Evolutionary conservation across 2,113 vertebrate species (phyloP).

Genomic region (Sakesphorus luctuosus): DNA sequence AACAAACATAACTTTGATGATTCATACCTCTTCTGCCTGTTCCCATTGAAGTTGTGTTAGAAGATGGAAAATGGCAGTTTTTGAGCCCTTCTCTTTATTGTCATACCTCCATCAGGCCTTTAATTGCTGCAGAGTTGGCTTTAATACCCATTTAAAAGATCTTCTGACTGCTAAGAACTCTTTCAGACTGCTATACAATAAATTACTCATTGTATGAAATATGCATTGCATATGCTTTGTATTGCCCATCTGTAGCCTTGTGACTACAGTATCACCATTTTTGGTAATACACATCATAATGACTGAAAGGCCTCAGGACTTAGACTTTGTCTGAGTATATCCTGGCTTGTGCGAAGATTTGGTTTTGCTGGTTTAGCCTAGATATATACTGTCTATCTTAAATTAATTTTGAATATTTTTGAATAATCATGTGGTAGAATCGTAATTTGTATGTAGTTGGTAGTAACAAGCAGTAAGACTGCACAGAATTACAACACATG

Average conservation of each 20-base stretch:
- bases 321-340: not conserved
- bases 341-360: not conserved
- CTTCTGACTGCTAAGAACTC: not conserved
- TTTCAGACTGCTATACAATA: conserved; percentile 22
- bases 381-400: not conserved
- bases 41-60: not conserved
- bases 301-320: not conserved
- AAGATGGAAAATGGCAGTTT: not conserved
- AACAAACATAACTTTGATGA: not conserved
- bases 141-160: not conserved
- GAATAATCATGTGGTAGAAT: not conserved
- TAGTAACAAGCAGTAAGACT: not conserved
- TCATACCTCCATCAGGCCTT: not conserved
- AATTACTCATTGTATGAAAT: conserved; percentile 11
- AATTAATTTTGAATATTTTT: not conserved
- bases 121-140: not conserved
- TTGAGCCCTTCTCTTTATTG: not conserved
- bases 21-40: not conserved
- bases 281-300: not conserved
- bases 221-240: conserved; percentile 5
- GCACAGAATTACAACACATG: not conserved
- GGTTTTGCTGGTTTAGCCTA: not conserved
- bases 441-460: not conserved
- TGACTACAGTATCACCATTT: not conserved
- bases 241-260: not conserved